Evolutionary conservation across 1,140 invertebrate species (phyloP), one percentile per base, ranked within the genome.

Genomic region (Leptinotarsa lineolata): DNA sequence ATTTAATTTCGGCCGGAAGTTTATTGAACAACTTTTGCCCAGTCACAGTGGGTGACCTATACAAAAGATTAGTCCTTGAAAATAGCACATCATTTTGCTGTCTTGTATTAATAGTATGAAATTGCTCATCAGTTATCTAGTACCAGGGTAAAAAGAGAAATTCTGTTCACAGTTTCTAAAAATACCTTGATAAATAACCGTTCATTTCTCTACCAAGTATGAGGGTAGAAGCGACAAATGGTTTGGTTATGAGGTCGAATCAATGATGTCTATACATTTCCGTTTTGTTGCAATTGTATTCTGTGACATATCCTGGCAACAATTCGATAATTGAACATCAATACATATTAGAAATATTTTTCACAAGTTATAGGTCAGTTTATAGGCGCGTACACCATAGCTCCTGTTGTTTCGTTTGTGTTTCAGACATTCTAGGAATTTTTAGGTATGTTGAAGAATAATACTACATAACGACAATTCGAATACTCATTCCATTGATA

Each of bases 271-370:
- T 54, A 16, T 18, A 13, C 63, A 65, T 24, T 30, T 65, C 63
- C 63, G 63, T 65, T 65, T 65, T 65, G 63, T 65, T 65, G 63
- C n/a, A 16, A 65, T 22, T 65, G 63, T 21, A 39, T n/a, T 18
- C 30, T 11, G 8, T 39, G 30, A 21, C 22, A 65, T 65, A 21
- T 22, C 63, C 22, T 65, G 39, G 63, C 63, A 65, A 65, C 63
- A 65, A 65, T 65, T 65, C 11, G 39, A 24, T 65, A 13, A n/a
- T 65, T 22, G n/a, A 54, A 65, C 63, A 65, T 65, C 63, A 65
- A 65, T 65, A 65, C 20, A 65, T 65, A 15, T 21, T 54, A 54
- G 16, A 18, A 54, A 54, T 54, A 8, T 54, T 54, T n/a, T 54
- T 18, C 48, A 54, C n/a, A 12, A 54, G 48, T 54, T 16, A 12